Percentiles rank a stretch among this genome's conserved stretches.
These are phyloP conservation scores for Sula dactylatra DNA, from an alignment of 2,113 vertebrate species.

Conservation along the genomic window DNA sequence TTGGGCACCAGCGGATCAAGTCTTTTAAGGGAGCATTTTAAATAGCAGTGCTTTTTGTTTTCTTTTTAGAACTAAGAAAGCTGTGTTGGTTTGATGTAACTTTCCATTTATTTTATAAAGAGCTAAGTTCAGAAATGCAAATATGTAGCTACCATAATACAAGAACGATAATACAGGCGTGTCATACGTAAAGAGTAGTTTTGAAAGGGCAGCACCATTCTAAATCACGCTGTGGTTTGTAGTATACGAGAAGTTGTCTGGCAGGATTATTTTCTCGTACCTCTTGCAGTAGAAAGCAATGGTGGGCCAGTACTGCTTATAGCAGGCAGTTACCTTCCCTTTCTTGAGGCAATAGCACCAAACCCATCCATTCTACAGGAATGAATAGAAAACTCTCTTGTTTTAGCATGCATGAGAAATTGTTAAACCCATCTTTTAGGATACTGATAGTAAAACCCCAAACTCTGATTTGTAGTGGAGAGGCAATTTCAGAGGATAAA, in stretches of 20 bases:
- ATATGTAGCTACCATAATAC: fast-evolving
- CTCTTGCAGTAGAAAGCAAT: background rate
- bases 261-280: background rate
- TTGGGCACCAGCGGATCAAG: background rate
- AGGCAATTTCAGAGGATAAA: background rate
- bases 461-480: background rate
- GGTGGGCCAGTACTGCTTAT: background rate
- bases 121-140: background rate
- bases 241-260: background rate
- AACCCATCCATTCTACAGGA: background rate
- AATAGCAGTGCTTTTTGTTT: background rate
- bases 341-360: background rate
- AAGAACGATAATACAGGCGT: background rate
- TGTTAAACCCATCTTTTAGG: background rate
- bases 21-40: background rate
- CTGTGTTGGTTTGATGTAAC: background rate
- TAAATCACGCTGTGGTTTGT: background rate
- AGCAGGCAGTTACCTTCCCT: background rate
- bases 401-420: background rate
- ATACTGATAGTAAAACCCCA: background rate
- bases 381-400: background rate
- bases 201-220: background rate
- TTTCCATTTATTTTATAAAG: background rate
- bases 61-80: background rate
- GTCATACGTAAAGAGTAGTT: background rate